Evolutionary conservation across 2,113 vertebrate genomes (phyloP).

Genomic region (Eupsittula cactorum): DNA sequence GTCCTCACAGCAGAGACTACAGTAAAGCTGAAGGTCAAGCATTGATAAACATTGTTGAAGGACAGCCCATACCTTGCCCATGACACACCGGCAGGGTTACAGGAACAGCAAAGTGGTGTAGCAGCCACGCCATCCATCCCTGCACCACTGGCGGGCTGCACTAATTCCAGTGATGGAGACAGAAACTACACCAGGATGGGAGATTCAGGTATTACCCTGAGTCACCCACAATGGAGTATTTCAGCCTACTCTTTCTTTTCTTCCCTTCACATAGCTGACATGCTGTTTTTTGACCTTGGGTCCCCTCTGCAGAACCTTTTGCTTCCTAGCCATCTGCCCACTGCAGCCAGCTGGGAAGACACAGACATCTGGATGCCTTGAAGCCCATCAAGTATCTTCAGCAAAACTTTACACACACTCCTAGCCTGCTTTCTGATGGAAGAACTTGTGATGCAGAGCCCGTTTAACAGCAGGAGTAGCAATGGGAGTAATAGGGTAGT

Average conservation of each 20-base stretch:
- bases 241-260: neutral
- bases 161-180: neutral
- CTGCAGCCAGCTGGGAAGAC: neutral
- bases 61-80: rapidly evolving
- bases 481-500: neutral
- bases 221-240: neutral
- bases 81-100: neutral
- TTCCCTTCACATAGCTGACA: rapidly evolving
- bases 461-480: neutral
- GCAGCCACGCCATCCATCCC: neutral
- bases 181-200: neutral
- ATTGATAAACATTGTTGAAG: neutral
- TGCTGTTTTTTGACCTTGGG: neutral
- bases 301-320: neutral
- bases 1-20: neutral
- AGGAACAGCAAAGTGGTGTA: neutral
- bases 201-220: neutral
- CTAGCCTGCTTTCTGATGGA: neutral
- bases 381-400: neutral
- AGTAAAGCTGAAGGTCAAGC: neutral
- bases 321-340: neutral
- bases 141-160: neutral
- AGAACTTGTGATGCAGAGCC: neutral
- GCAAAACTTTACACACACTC: neutral
- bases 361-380: neutral